Percentiles rank a stretch among this genome's conserved stretches.
Evolutionary conservation across 2,888 invertebrate species (phyloP).

Genomic region (Dromius quadrimaculatus): DNA sequence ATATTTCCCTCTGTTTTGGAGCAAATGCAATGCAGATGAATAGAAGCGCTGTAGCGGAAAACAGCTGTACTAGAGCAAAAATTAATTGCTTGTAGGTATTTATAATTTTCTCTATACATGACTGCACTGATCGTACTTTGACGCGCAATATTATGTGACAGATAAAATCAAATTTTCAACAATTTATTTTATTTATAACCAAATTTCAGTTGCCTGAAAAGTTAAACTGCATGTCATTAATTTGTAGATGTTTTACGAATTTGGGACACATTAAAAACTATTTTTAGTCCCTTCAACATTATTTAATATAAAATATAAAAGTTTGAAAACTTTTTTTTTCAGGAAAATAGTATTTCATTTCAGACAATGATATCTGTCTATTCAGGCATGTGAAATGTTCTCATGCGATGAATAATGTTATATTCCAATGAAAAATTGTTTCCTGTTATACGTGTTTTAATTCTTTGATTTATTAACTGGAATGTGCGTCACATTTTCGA

Average conservation of each 20-base stretch:
- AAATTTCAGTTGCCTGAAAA: conserved; percentile 7
- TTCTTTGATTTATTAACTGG: conserved; percentile 32
- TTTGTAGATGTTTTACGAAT: conserved; percentile 15
- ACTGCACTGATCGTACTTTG: not conserved
- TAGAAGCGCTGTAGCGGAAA: conserved; percentile 8
- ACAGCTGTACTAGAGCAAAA: conserved; percentile 24
- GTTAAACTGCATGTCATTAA: no score
- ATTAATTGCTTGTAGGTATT: conserved; percentile 27
- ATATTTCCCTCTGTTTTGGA: not conserved
- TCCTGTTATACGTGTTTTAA: conserved; percentile 24
- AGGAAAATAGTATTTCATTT: conserved; percentile 29
- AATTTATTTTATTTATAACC: no score
- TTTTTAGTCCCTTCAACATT: conserved; percentile 19
- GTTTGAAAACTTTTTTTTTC: conserved; percentile 12
- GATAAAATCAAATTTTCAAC: no score
- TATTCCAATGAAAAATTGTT: conserved; percentile 32
- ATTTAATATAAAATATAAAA: conserved; percentile 32
- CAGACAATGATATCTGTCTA: conserved; percentile 33
- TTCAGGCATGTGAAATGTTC: conserved; percentile 26
- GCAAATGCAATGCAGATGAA: conserved; percentile 5
- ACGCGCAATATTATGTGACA: no score
- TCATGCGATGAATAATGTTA: conserved; percentile 31
- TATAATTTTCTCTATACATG: conserved; percentile 15
- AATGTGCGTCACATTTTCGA: conserved; percentile 33
- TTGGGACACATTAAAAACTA: conserved; percentile 27